Conservation (phyloP, 35 echinoderm and acorn worm genomes). For the Stichopus chloronotus region DNA sequence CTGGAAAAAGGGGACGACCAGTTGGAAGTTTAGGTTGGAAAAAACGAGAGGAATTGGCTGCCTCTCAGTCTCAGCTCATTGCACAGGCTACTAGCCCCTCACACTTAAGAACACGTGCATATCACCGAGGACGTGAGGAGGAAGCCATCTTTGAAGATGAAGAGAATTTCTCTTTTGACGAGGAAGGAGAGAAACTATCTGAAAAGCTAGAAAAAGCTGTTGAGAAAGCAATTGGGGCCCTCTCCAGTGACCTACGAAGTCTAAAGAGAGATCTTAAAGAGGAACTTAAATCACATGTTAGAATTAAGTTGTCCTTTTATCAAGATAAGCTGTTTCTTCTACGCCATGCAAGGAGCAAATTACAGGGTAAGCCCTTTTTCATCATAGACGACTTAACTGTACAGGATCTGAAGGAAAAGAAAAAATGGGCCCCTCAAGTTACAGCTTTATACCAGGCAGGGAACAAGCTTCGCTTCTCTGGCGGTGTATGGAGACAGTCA, state of each 20-base stretch:
- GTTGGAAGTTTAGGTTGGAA: background rate
- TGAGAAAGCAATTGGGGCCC: conserved; percentile 3
- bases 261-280: conserved; percentile 14
- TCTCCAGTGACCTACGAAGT: background rate
- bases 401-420: no score
- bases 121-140: background rate
- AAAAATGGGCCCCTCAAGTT: no score
- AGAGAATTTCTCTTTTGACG: background rate
- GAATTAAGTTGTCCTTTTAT: no score
- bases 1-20: background rate
- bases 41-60: background rate
- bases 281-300: background rate
- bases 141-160: conserved; percentile 12
- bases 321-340: no score
- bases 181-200: background rate
- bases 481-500: background rate
- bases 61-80: background rate
- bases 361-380: no score
- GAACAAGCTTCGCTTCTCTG: no score
- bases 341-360: no score
- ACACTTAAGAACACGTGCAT: background rate
- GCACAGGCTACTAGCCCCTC: background rate
- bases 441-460: no score
- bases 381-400: no score
- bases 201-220: background rate